Evolutionary conservation across 2,888 invertebrate species (phyloP).

Genomic region (Urechis unicinctus): DNA sequence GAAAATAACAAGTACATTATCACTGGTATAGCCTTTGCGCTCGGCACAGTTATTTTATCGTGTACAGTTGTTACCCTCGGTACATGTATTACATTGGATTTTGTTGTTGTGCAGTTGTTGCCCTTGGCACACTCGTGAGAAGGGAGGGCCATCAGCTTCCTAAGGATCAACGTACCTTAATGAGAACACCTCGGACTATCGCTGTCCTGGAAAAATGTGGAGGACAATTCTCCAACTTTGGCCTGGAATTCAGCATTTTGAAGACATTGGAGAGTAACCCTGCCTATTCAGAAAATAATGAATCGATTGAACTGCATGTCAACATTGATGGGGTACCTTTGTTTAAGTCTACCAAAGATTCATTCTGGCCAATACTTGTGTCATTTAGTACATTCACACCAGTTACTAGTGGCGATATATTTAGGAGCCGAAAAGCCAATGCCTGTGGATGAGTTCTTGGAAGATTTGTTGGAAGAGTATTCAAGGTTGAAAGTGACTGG

Average conservation of each 20-base stretch:
- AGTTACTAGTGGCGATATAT: conserved; percentile 1
- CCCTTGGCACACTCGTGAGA: no score
- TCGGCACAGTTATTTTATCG: no score
- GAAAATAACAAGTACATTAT: no score
- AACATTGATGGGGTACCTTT: conserved; percentile 11
- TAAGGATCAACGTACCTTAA: conserved; percentile 5
- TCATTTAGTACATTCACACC: conserved; percentile 1
- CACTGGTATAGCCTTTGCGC: no score
- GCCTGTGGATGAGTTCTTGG: background rate
- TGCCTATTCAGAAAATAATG: background rate
- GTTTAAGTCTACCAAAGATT: conserved; percentile 8
- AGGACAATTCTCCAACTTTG: conserved; percentile 6
- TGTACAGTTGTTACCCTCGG: no score
- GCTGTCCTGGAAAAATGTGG: conserved; percentile 1
- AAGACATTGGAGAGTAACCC: background rate
- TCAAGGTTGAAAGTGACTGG: background rate
- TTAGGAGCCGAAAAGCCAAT: conserved; percentile 1
- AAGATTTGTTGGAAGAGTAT: conserved; percentile 2
- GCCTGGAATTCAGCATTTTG: conserved; percentile 1
- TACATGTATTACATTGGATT: no score
- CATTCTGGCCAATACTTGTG: conserved; percentile 9
- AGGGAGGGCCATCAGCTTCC: conserved; percentile 1
- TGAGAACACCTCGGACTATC: background rate
- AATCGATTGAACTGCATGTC: background rate
- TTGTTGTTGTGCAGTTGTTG: no score